Percentiles rank a stretch among this genome's conserved stretches.
phyloP scores from a whole-genome alignment of 2,888 invertebrate species.

The Harmothoe impar region DNA sequence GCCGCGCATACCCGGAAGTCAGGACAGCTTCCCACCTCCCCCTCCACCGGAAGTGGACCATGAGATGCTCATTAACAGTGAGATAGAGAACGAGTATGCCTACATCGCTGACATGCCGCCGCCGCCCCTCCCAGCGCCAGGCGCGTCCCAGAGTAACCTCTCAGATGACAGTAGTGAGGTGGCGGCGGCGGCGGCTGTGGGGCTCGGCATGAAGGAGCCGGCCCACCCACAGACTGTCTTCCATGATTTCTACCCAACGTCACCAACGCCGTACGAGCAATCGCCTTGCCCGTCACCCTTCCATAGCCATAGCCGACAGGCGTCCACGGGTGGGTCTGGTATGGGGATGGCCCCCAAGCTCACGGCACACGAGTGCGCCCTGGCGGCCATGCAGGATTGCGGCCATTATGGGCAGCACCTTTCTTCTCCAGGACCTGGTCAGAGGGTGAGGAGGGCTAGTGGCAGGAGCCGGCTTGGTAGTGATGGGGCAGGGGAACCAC shows the following conservation, averaged over 20 bases:
- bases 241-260: conserved; percentile 54
- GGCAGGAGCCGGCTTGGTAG: conserved; percentile 12
- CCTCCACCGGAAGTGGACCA: conserved; percentile 54
- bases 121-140: conserved; percentile 2
- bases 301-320: conserved; percentile 3
- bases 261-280: conserved; percentile 45
- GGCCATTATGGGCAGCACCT: conserved; percentile 49
- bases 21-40: conserved; percentile 49
- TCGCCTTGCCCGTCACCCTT: conserved; percentile 27
- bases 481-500: conserved; percentile 46
- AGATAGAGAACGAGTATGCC: conserved; percentile 63
- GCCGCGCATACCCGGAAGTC: background rate
- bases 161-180: background rate
- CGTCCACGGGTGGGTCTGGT: background rate
- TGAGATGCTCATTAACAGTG: conserved; percentile 52
- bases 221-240: background rate
- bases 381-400: conserved; percentile 3
- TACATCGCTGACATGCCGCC: conserved; percentile 64
- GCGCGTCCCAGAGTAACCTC: background rate
- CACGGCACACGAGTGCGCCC: conserved; percentile 61
- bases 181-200: background rate
- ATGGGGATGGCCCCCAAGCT: conserved; percentile 5
- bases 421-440: background rate
- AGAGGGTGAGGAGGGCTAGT: background rate
- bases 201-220: background rate